phyloP scores from a whole-genome alignment of 2,888 invertebrate species.

The Subacronicta megacephala region DNA sequence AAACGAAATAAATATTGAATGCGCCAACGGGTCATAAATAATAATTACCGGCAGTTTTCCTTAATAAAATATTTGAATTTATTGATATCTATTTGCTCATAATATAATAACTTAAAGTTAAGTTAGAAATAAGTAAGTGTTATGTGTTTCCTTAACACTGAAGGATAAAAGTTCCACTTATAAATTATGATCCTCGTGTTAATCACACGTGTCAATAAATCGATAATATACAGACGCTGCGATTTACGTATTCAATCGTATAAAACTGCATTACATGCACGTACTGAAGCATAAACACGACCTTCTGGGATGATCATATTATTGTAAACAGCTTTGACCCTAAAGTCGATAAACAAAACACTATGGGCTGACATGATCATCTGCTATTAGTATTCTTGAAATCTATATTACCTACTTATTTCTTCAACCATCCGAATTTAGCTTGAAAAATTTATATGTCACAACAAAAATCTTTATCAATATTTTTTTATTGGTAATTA shows the following conservation, averaged over 20 bases:
- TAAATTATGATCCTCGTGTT: slow-evolving; percentile 16
- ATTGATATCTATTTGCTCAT: not conserved
- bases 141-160: no score
- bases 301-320: slow-evolving; percentile 18
- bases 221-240: slow-evolving; percentile 8
- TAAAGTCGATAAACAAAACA: slow-evolving; percentile 5
- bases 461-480: no score
- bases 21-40: slow-evolving; percentile 1
- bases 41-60: slow-evolving; percentile 15
- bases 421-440: no score
- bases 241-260: slow-evolving; percentile 12
- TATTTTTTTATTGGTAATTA: not conserved
- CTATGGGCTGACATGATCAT: not conserved
- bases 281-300: slow-evolving; percentile 19
- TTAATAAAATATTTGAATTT: not conserved
- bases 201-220: slow-evolving; percentile 27
- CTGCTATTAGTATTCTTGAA: not conserved
- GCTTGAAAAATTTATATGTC: no score
- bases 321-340: slow-evolving; percentile 21
- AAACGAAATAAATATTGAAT: slow-evolving; percentile 6
- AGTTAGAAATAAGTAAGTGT: no score
- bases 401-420: no score
- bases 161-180: not conserved
- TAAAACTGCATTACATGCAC: slow-evolving; percentile 15
- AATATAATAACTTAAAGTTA: not conserved